phyloP scores from a whole-genome alignment of 2,888 invertebrate species.

The Agonopterix alstromeriana region DNA sequence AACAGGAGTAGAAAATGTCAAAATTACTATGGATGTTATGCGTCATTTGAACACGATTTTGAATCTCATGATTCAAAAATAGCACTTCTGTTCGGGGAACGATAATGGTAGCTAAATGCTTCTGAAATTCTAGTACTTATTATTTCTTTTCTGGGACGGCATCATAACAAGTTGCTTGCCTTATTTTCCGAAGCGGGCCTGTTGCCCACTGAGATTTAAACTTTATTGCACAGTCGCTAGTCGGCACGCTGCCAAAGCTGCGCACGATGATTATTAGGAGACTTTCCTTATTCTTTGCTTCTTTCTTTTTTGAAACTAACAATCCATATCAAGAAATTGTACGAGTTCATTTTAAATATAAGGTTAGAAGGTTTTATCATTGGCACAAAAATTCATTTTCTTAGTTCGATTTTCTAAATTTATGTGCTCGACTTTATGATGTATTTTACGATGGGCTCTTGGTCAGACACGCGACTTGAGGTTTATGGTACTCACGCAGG shows the following conservation, averaged over 20 bases:
- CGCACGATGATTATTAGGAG: conserved; percentile 45
- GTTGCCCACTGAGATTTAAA: conserved; percentile 48
- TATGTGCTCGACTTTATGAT: conserved; percentile 60
- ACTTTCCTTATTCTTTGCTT: conserved; percentile 34
- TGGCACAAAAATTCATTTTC: conserved; percentile 35
- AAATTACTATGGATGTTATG: too few relatives aligned
- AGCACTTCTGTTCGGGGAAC: too few relatives aligned
- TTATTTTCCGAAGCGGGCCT: conserved; percentile 39
- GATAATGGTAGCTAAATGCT: too few relatives aligned
- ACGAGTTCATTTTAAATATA: too few relatives aligned
- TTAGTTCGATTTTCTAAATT: conserved; percentile 59
- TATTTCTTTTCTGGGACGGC: neutral
- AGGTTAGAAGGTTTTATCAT: neutral
- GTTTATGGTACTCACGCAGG: conserved; percentile 56
- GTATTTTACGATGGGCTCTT: conserved; percentile 64
- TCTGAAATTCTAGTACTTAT: too few relatives aligned
- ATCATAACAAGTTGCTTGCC: conserved; percentile 33
- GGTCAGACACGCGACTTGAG: conserved; percentile 64
- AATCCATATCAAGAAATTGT: too few relatives aligned
- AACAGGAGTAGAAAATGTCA: too few relatives aligned
- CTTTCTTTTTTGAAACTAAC: conserved; percentile 1
- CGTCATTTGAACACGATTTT: too few relatives aligned
- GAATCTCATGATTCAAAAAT: too few relatives aligned
- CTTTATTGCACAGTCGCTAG: conserved; percentile 36
- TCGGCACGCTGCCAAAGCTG: conserved; percentile 52